These are phyloP conservation scores for Deroplatys truncata DNA, from an alignment of 2,888 invertebrate genomes.

Conservation along the genomic window DNA sequence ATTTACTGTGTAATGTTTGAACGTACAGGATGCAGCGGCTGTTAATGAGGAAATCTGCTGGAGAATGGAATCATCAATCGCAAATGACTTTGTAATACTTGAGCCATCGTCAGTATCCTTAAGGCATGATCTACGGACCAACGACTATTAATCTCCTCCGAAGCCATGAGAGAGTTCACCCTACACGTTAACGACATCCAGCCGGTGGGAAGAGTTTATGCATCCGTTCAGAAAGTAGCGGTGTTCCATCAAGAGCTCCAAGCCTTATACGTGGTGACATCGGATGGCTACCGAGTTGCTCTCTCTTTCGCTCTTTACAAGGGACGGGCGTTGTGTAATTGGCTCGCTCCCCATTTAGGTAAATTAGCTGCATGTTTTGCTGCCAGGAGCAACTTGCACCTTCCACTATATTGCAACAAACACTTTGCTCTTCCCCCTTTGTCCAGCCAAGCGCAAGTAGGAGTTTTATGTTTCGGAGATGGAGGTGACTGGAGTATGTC, in stretches of 20 bases:
- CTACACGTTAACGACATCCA: neutral
- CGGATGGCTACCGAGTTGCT: neutral
- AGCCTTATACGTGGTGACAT: neutral
- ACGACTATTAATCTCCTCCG: neutral
- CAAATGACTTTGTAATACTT: neutral
- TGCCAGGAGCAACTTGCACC: neutral
- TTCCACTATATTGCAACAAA: neutral
- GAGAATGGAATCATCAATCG: neutral
- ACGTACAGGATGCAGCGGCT: neutral
- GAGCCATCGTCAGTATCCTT: neutral
- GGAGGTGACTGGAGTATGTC: neutral
- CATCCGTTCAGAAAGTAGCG: neutral
- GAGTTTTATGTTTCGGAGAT: neutral
- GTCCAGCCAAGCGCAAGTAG: neutral
- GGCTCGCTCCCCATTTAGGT: neutral
- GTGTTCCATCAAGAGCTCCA: neutral
- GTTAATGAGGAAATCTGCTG: neutral
- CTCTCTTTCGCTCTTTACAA: neutral
- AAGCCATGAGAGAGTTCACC: neutral
- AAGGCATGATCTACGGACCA: neutral
- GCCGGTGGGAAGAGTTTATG: neutral
- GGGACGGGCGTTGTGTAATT: neutral
- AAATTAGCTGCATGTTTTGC: neutral
- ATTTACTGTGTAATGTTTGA: neutral
- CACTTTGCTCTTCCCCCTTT: neutral